phyloP scores from a whole-genome alignment of 2,113 vertebrate genomes.

The Brienomyrus longianalis region DNA sequence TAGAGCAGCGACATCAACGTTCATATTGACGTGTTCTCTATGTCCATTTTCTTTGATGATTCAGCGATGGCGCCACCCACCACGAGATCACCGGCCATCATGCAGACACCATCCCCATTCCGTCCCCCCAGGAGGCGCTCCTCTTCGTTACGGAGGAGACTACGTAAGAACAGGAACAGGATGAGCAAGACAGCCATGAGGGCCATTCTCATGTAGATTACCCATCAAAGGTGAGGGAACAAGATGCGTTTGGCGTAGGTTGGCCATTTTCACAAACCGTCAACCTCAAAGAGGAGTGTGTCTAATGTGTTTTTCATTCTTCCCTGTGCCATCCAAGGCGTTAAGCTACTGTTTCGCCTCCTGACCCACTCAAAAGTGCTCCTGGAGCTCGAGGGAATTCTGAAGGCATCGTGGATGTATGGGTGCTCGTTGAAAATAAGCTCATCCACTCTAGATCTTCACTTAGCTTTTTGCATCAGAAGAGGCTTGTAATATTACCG shows the following conservation, averaged over 20 bases:
- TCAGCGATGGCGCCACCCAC: conserved; percentile 41
- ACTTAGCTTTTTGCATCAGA: neutral
- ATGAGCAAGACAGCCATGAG: conserved; percentile 70
- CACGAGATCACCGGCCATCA: conserved; percentile 19
- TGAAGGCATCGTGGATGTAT: neutral
- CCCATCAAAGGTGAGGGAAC: conserved; percentile 30
- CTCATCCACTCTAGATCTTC: neutral
- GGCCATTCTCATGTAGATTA: conserved; percentile 63
- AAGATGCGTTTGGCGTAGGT: no score
- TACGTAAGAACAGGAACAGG: conserved; percentile 59
- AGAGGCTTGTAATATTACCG: neutral
- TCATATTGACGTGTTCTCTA: neutral
- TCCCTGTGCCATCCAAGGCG: neutral
- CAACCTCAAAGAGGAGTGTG: neutral
- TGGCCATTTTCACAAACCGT: no score
- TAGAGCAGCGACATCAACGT: neutral
- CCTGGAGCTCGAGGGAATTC: neutral
- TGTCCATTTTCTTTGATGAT: neutral
- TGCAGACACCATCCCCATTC: conserved; percentile 30
- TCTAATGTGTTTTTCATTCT: neutral
- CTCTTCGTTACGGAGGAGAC: conserved; percentile 28
- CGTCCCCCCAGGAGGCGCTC: conserved; percentile 7
- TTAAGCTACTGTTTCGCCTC: neutral
- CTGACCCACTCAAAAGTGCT: neutral
- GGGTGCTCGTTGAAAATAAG: neutral